Evolutionary conservation across 2,888 invertebrate species (phyloP), one percentile per base, ranked within the genome.

Genomic region (Leptodirus hochenwartii): DNA sequence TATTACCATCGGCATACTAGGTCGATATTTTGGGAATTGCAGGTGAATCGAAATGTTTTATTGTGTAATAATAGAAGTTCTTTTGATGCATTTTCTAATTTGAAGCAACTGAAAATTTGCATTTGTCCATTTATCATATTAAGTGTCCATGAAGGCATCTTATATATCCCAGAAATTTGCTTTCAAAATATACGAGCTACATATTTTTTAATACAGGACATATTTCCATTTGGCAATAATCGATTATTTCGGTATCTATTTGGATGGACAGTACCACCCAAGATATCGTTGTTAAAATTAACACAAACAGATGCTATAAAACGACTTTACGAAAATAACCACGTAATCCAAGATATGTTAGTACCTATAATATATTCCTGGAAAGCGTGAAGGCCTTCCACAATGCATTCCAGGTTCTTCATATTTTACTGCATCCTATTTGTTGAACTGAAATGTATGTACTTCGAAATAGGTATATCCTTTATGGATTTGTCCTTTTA

Each of bases 241-340:
- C 46, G 61, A 0, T 17, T 78, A 15, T 84, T 84, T 56, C 69
- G 84, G 1, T 64, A 60, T 38, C 49, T 78, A 8, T 61, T 80
- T 33, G 84, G 82, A 1, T 84, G 82, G 82, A 57, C 78, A 56
- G 69, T 79, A 55, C 84, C 84, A 0, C 81, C 81, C 0, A 84
- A 84, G 50, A 71, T 84, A 6, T 72, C 81, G 0, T 59, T 84
- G 5, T 55, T 85, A 36, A 85, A 85, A 52, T 54, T 78, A 3
- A 36, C 80, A 0, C 79, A 80, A 48, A 71, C 76, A 0, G 59
- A 68, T 25, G 66, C 74, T 0, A 63, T 75, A 3, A 66, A 66
- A 44, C 64, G 64, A 44, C 53, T 84, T 41, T 84, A 84, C 47
- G 74, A 81, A 40, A 63, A 69, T 34, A 65, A 72, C 17, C 84